phyloP scores from a whole-genome alignment of 2,888 invertebrate genomes.

The Laspeyria flexula region DNA sequence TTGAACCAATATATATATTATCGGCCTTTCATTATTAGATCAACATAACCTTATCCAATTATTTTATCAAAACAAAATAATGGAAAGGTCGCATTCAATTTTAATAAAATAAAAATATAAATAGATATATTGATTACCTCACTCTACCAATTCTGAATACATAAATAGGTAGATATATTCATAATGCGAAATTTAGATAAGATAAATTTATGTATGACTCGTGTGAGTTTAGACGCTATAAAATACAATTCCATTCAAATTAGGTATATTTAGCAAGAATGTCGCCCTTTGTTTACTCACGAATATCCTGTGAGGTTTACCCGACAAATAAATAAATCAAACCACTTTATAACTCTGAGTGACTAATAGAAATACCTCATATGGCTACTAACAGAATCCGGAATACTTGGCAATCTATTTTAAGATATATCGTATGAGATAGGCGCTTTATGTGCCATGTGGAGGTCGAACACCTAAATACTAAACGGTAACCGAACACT shows the following conservation, averaged over 20 bases:
- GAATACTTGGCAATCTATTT: constrained; percentile 49
- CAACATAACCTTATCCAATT: not conserved
- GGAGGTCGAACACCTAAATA: constrained; percentile 41
- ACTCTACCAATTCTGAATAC: constrained; percentile 25
- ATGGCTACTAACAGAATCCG: constrained; percentile 43
- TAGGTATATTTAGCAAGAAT: constrained; percentile 3
- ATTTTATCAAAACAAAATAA: not conserved
- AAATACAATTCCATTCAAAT: constrained; percentile 20
- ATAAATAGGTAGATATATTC: constrained; percentile 31
- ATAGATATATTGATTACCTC: constrained; percentile 6
- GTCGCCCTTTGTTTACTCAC: constrained; percentile 17
- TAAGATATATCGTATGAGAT: constrained; percentile 34
- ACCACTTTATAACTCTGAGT: constrained; percentile 36
- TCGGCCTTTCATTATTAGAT: no score
- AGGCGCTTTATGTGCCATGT: constrained; percentile 32
- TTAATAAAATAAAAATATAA: not conserved
- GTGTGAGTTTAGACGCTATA: constrained; percentile 1
- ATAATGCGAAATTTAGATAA: constrained; percentile 30
- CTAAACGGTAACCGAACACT: constrained; percentile 19
- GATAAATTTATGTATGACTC: constrained; percentile 30
- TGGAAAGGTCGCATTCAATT: not conserved
- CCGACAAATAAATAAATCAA: constrained; percentile 36
- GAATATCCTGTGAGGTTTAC: constrained; percentile 31
- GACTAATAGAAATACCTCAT: constrained; percentile 50
- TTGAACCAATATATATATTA: no score